A percentile compares a stretch with the other conserved stretches of the same genome.
Conservation (phyloP, 2,113 vertebrate species). For the Indicator maculatus region DNA sequence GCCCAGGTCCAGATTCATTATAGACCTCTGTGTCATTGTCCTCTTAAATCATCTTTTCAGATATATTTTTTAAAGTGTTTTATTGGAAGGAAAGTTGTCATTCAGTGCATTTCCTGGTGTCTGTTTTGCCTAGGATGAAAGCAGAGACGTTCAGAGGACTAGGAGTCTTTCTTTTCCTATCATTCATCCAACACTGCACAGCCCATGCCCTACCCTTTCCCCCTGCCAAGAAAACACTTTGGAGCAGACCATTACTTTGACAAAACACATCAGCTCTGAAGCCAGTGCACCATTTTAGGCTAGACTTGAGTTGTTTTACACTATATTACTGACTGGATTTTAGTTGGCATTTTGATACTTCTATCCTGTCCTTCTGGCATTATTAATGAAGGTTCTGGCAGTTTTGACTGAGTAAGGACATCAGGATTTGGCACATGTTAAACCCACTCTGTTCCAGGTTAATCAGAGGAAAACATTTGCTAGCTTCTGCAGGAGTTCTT, state of each 20-base stretch:
- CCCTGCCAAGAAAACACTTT: background rate
- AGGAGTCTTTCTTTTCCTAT: background rate
- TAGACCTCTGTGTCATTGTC: slow-evolving; percentile 32
- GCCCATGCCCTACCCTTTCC: background rate
- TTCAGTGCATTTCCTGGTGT: background rate
- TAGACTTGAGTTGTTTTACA: background rate
- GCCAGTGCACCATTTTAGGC: background rate
- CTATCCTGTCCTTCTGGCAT: background rate
- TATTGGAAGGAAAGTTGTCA: slow-evolving; percentile 47
- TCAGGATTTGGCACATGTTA: background rate
- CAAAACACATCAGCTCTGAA: background rate
- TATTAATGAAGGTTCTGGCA: background rate
- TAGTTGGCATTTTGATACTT: background rate
- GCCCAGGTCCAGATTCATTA: slow-evolving; percentile 29
- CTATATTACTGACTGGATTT: background rate
- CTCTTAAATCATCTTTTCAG: slow-evolving; percentile 50
- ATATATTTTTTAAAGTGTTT: slow-evolving; percentile 22
- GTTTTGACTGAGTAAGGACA: background rate
- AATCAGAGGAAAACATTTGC: background rate
- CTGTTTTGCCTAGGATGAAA: background rate
- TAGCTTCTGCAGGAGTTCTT: background rate
- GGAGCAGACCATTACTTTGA: background rate
- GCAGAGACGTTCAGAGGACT: background rate
- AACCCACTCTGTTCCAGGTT: background rate
- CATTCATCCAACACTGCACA: background rate